These are phyloP conservation scores for Helobdella robusta DNA, from an alignment of 2,888 invertebrate species.

Conservation along the genomic window DNA sequence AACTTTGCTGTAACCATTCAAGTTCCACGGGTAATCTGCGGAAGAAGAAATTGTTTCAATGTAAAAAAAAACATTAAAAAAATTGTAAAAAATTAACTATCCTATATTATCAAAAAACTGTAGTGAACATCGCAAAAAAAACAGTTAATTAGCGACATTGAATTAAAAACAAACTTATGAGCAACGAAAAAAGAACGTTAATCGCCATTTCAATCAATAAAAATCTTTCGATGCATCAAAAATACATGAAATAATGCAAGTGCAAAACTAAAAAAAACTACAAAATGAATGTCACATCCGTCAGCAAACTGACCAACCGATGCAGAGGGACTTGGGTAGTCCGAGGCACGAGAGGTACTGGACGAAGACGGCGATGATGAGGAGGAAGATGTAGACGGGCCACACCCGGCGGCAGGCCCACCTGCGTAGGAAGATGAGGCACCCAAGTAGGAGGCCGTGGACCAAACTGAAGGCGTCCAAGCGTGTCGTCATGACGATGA, in stretches of 20 bases:
- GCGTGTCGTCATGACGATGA: conserved; percentile 75
- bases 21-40: conserved; percentile 65
- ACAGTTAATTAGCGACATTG: not conserved
- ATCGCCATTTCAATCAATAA: not conserved
- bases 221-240: not conserved
- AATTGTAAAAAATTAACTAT: not conserved
- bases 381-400: conserved; percentile 71
- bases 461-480: conserved; percentile 78
- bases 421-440: conserved; percentile 60
- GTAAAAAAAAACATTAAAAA: not conserved
- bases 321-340: conserved; percentile 73
- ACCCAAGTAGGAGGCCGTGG: conserved; percentile 72
- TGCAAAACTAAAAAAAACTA: not conserved
- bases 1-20: conserved; percentile 8
- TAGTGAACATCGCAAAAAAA: too few species aligned
- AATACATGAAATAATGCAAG: not conserved
- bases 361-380: conserved; percentile 68
- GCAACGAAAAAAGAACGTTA: not conserved
- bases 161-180: not conserved
- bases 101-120: too few species aligned
- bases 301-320: conserved; percentile 55
- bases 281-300: not conserved
- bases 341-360: conserved; percentile 84
- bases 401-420: conserved; percentile 61
- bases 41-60: conserved; percentile 24